These are phyloP conservation scores for Campopleginae sp. DNA, from an alignment of 2,888 invertebrate species.

Conservation along the genomic window DNA sequence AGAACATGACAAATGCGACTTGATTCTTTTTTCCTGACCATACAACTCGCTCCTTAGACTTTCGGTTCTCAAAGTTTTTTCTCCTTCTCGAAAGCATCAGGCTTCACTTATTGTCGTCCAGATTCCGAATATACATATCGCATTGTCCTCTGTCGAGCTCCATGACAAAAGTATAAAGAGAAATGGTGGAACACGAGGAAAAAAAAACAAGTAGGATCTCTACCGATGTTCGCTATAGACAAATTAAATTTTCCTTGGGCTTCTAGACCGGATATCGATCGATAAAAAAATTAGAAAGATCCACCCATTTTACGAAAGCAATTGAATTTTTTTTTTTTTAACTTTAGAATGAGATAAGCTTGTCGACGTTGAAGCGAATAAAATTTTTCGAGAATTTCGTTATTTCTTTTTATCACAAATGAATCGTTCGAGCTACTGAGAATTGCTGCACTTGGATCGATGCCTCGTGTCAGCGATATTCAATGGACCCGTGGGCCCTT, in stretches of 20 bases:
- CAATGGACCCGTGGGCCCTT: background rate
- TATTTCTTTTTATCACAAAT: background rate
- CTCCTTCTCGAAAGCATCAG: background rate
- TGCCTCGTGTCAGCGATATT: background rate
- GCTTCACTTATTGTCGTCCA: conserved; percentile 20
- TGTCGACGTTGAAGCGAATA: background rate
- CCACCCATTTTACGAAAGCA: background rate
- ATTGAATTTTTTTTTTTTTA: too few relatives aligned
- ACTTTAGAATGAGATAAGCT: background rate
- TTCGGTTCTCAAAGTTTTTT: background rate
- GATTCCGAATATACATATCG: conserved; percentile 23
- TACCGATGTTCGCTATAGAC: background rate
- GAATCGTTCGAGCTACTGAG: background rate
- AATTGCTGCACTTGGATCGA: background rate
- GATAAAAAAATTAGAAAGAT: background rate
- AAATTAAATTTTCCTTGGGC: background rate
- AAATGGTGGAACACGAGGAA: background rate
- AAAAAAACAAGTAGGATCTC: background rate
- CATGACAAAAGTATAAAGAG: background rate
- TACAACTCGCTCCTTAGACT: background rate
- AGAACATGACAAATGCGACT: background rate
- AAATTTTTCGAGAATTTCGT: background rate
- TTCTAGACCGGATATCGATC: background rate
- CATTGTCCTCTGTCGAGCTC: background rate
- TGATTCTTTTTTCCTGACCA: conserved; percentile 28